phyloP scores from a whole-genome alignment of 2,888 invertebrate species.

The Esperia sulphurella region DNA sequence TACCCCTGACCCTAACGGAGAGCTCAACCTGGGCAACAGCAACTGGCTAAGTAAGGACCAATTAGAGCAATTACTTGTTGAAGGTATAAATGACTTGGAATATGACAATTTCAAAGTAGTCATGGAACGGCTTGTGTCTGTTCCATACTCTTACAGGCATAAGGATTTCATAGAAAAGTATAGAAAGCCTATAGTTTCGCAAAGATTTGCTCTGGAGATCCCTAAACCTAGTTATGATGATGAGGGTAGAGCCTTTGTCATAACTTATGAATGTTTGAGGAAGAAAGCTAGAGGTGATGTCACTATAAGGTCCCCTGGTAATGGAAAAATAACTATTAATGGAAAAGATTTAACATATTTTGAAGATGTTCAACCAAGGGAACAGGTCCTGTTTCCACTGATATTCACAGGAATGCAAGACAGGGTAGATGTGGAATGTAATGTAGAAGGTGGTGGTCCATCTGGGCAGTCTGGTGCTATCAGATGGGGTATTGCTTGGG shows the following conservation, averaged over 20 bases:
- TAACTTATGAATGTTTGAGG: constrained; percentile 85
- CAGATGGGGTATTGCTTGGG: constrained; percentile 92
- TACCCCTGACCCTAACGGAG: constrained; percentile 78
- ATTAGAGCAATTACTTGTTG: constrained; percentile 82
- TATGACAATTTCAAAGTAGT: constrained; percentile 86
- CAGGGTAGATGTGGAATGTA: constrained; percentile 90
- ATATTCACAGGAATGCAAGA: constrained; percentile 87
- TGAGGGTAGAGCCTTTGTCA: constrained; percentile 85
- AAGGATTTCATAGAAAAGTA: constrained; percentile 87
- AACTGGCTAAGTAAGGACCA: constrained; percentile 83
- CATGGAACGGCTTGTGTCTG: constrained; percentile 84
- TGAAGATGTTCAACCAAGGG: constrained; percentile 82
- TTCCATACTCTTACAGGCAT: constrained; percentile 85
- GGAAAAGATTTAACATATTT: constrained; percentile 89
- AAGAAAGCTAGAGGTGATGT: constrained; percentile 88
- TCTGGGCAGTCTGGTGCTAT: constrained; percentile 94
- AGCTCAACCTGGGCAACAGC: constrained; percentile 57
- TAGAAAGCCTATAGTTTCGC: constrained; percentile 79
- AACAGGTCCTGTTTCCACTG: constrained; percentile 93
- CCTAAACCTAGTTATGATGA: constrained; percentile 84
- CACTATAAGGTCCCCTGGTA: constrained; percentile 89
- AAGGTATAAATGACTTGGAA: constrained; percentile 82
- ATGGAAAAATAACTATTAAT: constrained; percentile 91
- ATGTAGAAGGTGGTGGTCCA: constrained; percentile 85
- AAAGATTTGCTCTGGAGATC: constrained; percentile 79